A percentile compares a stretch with the other conserved stretches of the same genome.
These are phyloP conservation scores for Trissolcus basalis DNA, from an alignment of 1,140 invertebrate species.

Conservation along the genomic window DNA sequence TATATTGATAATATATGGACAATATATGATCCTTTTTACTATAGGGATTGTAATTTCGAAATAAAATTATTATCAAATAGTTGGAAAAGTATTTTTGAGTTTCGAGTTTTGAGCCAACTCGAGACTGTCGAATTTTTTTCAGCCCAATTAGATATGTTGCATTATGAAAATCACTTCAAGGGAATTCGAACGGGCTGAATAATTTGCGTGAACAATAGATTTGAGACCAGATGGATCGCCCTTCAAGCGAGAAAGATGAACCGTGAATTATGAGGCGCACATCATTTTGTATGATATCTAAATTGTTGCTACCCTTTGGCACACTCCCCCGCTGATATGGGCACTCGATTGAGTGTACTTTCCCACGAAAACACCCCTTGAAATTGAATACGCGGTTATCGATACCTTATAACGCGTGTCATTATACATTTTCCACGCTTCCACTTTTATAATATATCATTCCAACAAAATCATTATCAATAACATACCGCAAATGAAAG, in stretches of 20 bases:
- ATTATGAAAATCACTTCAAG: background rate
- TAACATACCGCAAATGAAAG: too few relatives aligned
- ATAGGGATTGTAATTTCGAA: too few relatives aligned
- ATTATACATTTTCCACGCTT: constrained; percentile 44
- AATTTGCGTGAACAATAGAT: constrained; percentile 10
- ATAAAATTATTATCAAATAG: too few relatives aligned
- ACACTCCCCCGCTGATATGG: constrained; percentile 62
- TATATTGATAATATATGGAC: too few relatives aligned
- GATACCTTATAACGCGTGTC: constrained; percentile 54
- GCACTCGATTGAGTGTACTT: constrained; percentile 59
- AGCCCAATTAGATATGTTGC: background rate
- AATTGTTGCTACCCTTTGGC: constrained; percentile 65
- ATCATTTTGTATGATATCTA: constrained; percentile 63
- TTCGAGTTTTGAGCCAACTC: background rate
- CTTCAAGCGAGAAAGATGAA: constrained; percentile 28
- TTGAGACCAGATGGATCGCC: constrained; percentile 7
- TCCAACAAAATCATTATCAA: constrained; percentile 21
- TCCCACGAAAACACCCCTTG: constrained; percentile 68
- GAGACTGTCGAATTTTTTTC: constrained; percentile 5
- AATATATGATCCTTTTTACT: too few relatives aligned
- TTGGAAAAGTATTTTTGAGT: too few relatives aligned
- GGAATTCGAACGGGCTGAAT: constrained; percentile 6
- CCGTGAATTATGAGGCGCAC: constrained; percentile 61
- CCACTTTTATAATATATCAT: constrained; percentile 35
- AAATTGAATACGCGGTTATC: constrained; percentile 67